Evolutionary conservation across 2,888 invertebrate species (phyloP), one percentile per base, ranked within the genome.

Genomic region (Leptothorax acervorum): DNA sequence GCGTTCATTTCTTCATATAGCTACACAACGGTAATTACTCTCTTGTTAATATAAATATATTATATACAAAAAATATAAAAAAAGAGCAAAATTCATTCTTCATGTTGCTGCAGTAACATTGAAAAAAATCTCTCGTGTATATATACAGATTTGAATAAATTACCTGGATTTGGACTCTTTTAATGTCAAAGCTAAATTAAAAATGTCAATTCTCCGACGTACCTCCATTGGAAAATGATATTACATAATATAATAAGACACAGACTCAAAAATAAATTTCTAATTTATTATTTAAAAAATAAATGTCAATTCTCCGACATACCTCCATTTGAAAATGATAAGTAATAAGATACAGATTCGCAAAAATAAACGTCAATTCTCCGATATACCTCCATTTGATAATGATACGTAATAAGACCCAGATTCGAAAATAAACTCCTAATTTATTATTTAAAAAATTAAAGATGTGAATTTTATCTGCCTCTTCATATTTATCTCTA

Each of bases 401-500:
- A 28, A 2, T 28, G 23, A 28, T 1, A 11, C 9, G 5, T 1
- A 31, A 3, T 1, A 55, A 57, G 9, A 39, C 12, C 8, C 8
- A 42, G 1, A n/a, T 45, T 6, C 0, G 11, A 55, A 28, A 57
- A 57, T 15, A 42, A 8, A 57, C 28, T 71, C 0, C 4, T 23
- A 48, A 62, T n/a, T 74, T n/a, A 45, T 62, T n/a, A 60, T n/a
- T 60, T 31, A 51, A 51, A n/a, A 15, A 75, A 23, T 45, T 12
- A 11, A 51, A 76, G 1, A 51, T 39, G 28, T 39, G 1, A 18
- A 11, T 71, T 39, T 53, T 15, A 23, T 23, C 18, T 42, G 28
- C 31, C 8, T 8, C 11, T 0, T 31, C 15, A 57, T 12, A 57
- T 42, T 57, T 23, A 42, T 31, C 23, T 71, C 53, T 12, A 55